Percentiles rank a stretch among this genome's conserved stretches.
Conservation (phyloP, 2,888 invertebrate genomes). For the Drosophila tripunctata region DNA sequence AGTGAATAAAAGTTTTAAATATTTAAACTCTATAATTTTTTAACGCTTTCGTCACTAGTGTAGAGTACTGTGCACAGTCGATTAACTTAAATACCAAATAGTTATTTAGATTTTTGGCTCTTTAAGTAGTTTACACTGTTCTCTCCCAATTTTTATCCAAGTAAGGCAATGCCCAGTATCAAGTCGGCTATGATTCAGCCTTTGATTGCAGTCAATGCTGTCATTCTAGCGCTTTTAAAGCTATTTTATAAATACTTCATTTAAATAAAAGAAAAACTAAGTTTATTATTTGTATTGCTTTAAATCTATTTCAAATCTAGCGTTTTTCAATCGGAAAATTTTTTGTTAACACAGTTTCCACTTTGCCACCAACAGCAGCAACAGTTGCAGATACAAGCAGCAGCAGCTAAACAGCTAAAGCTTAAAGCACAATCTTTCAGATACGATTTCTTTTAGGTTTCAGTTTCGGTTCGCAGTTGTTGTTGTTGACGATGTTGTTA, state of each 20-base stretch:
- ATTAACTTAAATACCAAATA: neutral
- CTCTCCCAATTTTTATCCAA: slow-evolving; percentile 33
- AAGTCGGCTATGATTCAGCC: slow-evolving; percentile 51
- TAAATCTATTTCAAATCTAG: neutral
- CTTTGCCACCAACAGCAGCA: slow-evolving; percentile 26
- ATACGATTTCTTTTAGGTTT: slow-evolving; percentile 77
- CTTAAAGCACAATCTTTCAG: slow-evolving; percentile 65
- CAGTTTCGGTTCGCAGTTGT: slow-evolving; percentile 52
- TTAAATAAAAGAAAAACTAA: too few species aligned
- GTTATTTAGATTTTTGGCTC: neutral
- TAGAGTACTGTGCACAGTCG: too few species aligned
- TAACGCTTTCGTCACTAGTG: too few species aligned
- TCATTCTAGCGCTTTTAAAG: neutral
- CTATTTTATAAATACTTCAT: too few species aligned
- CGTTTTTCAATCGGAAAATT: neutral
- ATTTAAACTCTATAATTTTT: too few species aligned
- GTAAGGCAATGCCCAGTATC: slow-evolving; percentile 38
- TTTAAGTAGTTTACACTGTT: neutral
- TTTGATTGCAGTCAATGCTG: slow-evolving; percentile 28
- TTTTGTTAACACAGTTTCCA: slow-evolving; percentile 51
- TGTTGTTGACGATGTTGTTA: slow-evolving; percentile 22
- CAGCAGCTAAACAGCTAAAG: slow-evolving; percentile 28
- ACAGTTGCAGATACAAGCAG: slow-evolving; percentile 44
- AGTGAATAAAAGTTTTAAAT: too few species aligned
- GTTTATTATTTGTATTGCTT: too few species aligned